phyloP scores from a whole-genome alignment of 1,140 invertebrate genomes.

The Drosophila virilis region DNA sequence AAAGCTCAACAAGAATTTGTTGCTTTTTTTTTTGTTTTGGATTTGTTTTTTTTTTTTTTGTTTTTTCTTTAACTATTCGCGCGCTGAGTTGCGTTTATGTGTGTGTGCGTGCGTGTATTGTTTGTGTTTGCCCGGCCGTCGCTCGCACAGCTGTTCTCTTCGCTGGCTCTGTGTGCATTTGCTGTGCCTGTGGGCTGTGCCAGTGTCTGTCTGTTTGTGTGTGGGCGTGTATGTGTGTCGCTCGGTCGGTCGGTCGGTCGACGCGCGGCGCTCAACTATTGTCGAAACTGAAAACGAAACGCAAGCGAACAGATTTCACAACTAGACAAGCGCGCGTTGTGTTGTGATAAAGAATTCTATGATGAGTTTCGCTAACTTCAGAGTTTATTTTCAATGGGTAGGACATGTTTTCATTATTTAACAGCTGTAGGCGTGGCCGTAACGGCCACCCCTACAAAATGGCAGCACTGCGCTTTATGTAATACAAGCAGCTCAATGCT shows the following conservation, averaged over 20 bases:
- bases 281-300: constrained; percentile 72
- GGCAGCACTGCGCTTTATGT: constrained; percentile 65
- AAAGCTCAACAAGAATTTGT: constrained; percentile 8
- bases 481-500: constrained; percentile 18
- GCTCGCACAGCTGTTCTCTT: constrained; percentile 24
- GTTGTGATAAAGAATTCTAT: constrained; percentile 84
- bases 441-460: constrained; percentile 63
- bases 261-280: constrained; percentile 64
- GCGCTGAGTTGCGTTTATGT: neutral
- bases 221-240: constrained; percentile 14
- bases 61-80: neutral
- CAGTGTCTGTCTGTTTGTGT: constrained; percentile 4
- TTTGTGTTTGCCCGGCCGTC: constrained; percentile 10
- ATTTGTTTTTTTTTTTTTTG: neutral
- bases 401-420: constrained; percentile 84
- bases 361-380: constrained; percentile 84
- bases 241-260: constrained; percentile 13
- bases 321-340: constrained; percentile 83
- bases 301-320: constrained; percentile 84
- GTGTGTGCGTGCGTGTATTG: constrained; percentile 6
- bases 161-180: constrained; percentile 4
- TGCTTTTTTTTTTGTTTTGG: neutral
- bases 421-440: constrained; percentile 69
- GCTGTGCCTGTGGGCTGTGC: too few relatives aligned
- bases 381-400: constrained; percentile 84